Conservation (phyloP, 2,113 vertebrate species). For the Coptodon bakossiorum region DNA sequence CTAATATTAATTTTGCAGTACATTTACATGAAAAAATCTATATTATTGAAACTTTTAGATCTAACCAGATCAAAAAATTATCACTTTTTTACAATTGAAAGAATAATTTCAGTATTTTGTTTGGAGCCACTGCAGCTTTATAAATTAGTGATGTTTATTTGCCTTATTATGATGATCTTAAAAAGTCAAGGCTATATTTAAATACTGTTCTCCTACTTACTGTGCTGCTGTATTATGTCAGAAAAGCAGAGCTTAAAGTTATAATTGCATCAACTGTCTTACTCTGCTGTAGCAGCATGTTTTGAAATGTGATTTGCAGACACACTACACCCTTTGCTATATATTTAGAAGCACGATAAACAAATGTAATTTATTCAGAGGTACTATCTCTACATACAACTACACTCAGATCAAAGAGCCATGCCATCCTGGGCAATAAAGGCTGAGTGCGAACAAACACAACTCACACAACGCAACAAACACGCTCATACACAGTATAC, state of each 20-base stretch:
- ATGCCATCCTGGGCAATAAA: background rate
- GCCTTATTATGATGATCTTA: background rate
- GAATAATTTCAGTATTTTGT: background rate
- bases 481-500: background rate
- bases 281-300: background rate
- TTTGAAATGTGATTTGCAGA: background rate
- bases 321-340: background rate
- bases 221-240: background rate
- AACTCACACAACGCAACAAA: background rate
- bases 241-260: background rate
- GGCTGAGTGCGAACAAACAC: background rate
- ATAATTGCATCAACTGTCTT: background rate
- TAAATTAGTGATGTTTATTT: background rate
- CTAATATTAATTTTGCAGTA: background rate
- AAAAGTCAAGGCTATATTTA: background rate
- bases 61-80: background rate
- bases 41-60: background rate
- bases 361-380: background rate
- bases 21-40: background rate
- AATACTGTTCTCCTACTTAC: background rate
- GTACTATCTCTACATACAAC: background rate
- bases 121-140: background rate
- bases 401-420: background rate
- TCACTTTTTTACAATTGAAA: background rate
- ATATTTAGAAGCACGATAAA: background rate